Percentiles rank a stretch among this genome's conserved stretches.
Evolutionary conservation across 2,888 invertebrate species (phyloP).

Genomic region (Cheilosia grossa): DNA sequence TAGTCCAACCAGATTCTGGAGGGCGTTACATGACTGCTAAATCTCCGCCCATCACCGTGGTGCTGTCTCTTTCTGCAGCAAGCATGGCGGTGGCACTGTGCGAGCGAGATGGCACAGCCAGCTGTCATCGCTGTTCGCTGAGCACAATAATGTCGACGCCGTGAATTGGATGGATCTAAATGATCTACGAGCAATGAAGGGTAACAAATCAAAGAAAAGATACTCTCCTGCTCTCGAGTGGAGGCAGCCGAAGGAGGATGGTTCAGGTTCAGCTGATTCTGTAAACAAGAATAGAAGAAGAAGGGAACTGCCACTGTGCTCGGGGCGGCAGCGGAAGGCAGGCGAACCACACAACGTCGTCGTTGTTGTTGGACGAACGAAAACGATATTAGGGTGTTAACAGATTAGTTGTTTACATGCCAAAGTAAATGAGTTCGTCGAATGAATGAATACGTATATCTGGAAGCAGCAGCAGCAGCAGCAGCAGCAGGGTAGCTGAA

Average conservation of each 20-base stretch:
- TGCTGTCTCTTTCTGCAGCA: conserved; percentile 38
- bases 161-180: conserved; percentile 70
- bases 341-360: conserved; percentile 46
- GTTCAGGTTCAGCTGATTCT: conserved; percentile 30
- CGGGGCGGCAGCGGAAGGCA: conserved; percentile 39
- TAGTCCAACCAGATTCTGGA: conserved; percentile 71
- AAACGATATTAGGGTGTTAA: conserved; percentile 80
- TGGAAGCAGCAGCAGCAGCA: conserved; percentile 23
- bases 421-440: conserved; percentile 81
- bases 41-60: conserved; percentile 57
- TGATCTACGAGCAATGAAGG: conserved; percentile 61
- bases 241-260: conserved; percentile 50
- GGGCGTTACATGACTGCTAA: conserved; percentile 48
- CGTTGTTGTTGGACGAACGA: conserved; percentile 16
- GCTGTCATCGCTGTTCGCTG: conserved; percentile 15
- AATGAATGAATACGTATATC: conserved; percentile 66
- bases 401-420: conserved; percentile 83
- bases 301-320: conserved; percentile 46
- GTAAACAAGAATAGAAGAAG: conserved; percentile 17
- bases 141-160: conserved; percentile 31
- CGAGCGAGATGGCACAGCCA: conserved; percentile 10
- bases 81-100: not conserved
- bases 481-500: conserved; percentile 40
- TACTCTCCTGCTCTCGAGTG: conserved; percentile 37
- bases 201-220: conserved; percentile 72